Percentiles rank a stretch among this genome's conserved stretches.
Conservation (phyloP, 2,113 vertebrate species). For the Formicarius rufipectus region DNA sequence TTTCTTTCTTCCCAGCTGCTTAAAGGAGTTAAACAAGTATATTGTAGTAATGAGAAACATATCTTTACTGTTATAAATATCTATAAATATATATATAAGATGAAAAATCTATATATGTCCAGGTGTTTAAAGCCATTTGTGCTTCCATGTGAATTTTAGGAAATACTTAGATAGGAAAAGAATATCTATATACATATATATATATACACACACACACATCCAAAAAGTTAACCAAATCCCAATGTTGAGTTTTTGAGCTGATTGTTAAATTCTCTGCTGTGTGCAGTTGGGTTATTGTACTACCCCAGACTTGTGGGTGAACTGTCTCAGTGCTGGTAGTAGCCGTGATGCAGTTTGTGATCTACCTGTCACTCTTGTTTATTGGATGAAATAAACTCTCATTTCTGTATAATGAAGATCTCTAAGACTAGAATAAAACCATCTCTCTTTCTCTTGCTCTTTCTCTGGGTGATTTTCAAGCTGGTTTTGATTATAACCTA, state of each 20-base stretch:
- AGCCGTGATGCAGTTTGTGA: conserved; percentile 69
- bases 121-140: conserved; percentile 71
- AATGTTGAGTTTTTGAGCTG: conserved; percentile 54
- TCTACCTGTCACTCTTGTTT: conserved; percentile 74
- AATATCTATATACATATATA: conserved; percentile 55
- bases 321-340: conserved; percentile 72
- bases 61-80: conserved; percentile 80
- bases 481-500: neutral
- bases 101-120: conserved; percentile 69
- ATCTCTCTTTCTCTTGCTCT: conserved; percentile 60
- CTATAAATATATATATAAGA: conserved; percentile 82
- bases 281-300: conserved; percentile 65
- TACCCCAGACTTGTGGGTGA: conserved; percentile 66
- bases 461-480: conserved; percentile 7
- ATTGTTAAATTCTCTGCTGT: conserved; percentile 66
- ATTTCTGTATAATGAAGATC: conserved; percentile 75
- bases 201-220: neutral
- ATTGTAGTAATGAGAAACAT: conserved; percentile 73
- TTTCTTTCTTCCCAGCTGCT: conserved; percentile 52
- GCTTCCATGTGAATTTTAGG: conserved; percentile 74
- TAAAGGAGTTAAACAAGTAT: conserved; percentile 68
- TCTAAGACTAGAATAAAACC: conserved; percentile 76
- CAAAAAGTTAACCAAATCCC: conserved; percentile 37
- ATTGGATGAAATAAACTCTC: conserved; percentile 79
- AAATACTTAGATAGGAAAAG: conserved; percentile 62